phyloP scores from a whole-genome alignment of 1,140 invertebrate species.

The Bursaphelenchus mucronatus region DNA sequence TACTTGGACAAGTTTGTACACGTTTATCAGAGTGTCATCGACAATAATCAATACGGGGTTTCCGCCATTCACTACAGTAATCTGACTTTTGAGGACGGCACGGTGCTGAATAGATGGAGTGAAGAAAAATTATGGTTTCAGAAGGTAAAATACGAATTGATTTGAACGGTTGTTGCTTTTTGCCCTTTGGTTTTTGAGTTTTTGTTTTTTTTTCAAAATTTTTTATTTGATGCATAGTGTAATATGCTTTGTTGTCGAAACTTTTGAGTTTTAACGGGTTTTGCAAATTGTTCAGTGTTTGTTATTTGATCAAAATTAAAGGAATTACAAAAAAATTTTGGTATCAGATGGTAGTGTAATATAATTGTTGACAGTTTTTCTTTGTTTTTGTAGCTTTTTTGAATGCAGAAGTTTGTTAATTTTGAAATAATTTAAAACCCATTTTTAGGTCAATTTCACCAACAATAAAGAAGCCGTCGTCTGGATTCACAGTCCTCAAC shows the following conservation, averaged over 20 bases:
- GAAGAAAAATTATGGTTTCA: slow-evolving; percentile 60
- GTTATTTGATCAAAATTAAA: no score
- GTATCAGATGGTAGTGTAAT: no score
- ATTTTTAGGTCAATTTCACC: slow-evolving; percentile 53
- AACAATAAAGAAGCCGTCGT: slow-evolving; percentile 55
- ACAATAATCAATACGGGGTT: slow-evolving; percentile 57
- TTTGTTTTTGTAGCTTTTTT: no score
- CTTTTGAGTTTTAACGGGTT: no score
- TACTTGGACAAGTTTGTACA: slow-evolving; percentile 57
- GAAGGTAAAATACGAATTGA: slow-evolving; percentile 32
- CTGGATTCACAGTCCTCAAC: slow-evolving; percentile 59
- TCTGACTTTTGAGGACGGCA: slow-evolving; percentile 44
- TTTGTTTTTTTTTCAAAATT: no score
- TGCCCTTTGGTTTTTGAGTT: neutral
- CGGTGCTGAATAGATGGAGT: slow-evolving; percentile 54
- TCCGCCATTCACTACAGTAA: slow-evolving; percentile 60
- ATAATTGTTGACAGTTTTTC: no score
- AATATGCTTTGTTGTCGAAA: no score
- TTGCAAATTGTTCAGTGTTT: no score
- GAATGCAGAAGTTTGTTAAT: no score
- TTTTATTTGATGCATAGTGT: no score
- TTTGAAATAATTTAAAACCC: neutral
- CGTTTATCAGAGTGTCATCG: slow-evolving; percentile 49
- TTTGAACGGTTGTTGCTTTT: neutral
- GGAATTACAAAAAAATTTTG: no score